These are phyloP conservation scores for Ptiloglossa arizonensis DNA, from an alignment of 1,140 invertebrate genomes.

Conservation along the genomic window DNA sequence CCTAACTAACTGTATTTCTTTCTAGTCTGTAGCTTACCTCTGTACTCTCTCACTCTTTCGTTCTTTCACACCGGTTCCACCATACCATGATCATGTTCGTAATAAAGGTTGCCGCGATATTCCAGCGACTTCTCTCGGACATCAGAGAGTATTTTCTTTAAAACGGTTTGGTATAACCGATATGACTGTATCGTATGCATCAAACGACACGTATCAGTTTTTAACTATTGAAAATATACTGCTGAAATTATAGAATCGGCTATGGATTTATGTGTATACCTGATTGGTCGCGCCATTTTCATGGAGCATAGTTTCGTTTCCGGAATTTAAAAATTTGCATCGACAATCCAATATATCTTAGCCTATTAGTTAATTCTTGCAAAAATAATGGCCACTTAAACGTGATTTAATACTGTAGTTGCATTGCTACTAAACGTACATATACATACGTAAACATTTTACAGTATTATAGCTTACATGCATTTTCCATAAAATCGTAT, in stretches of 20 bases:
- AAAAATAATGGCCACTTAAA: too few species aligned
- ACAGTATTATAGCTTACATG: too few species aligned
- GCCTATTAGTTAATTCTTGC: too few species aligned
- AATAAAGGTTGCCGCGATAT: neutral
- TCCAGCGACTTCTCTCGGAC: neutral
- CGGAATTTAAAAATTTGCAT: neutral
- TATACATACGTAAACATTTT: too few species aligned
- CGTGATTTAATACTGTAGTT: too few species aligned
- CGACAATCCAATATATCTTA: too few species aligned
- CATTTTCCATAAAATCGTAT: too few species aligned
- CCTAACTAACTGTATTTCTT: constrained; percentile 13
- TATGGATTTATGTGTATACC: neutral
- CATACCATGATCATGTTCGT: too few species aligned
- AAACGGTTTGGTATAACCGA: neutral
- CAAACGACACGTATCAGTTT: neutral
- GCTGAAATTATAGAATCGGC: neutral
- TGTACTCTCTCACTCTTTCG: neutral
- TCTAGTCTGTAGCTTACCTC: neutral
- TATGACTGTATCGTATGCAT: neutral
- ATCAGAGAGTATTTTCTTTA: neutral
- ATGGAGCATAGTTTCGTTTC: neutral
- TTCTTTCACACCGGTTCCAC: neutral
- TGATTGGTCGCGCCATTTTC: constrained; percentile 3
- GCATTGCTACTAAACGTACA: too few species aligned
- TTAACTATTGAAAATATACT: neutral